phyloP scores from a whole-genome alignment of 2,888 invertebrate species.

The Disparrhopalites patrizii region DNA sequence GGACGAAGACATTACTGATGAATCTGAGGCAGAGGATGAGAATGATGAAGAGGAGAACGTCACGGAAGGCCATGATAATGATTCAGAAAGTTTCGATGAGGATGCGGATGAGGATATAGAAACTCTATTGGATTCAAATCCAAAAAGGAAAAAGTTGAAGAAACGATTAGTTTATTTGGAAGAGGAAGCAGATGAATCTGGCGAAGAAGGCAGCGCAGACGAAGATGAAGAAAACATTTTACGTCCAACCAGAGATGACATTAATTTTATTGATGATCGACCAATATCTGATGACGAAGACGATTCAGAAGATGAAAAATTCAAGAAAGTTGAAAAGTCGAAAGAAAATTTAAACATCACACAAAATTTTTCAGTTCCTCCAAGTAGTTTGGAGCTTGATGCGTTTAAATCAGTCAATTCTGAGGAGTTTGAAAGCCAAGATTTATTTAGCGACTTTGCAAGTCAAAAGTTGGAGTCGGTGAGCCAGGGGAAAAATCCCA shows the following conservation, averaged over 20 bases:
- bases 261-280: conserved; percentile 26
- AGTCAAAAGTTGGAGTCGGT: not conserved
- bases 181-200: conserved; percentile 36
- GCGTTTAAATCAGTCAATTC: no score
- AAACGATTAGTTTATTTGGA: conserved; percentile 55
- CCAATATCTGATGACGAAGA: conserved; percentile 17
- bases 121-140: not conserved
- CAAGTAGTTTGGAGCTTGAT: not conserved
- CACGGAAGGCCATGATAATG: conserved; percentile 49
- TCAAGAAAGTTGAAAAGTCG: not conserved
- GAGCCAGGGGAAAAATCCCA: not conserved
- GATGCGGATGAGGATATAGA: conserved; percentile 51
- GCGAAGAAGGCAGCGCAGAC: conserved; percentile 16
- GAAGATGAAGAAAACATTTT: conserved; percentile 38
- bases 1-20: conserved; percentile 49
- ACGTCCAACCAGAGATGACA: conserved; percentile 49
- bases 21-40: conserved; percentile 47
- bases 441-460: conserved; percentile 22
- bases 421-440: conserved; percentile 12
- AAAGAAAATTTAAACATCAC: not conserved
- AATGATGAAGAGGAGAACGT: conserved; percentile 28
- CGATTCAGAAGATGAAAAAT: not conserved
- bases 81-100: conserved; percentile 50
- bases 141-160: conserved; percentile 32
- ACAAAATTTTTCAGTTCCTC: not conserved